Base-by-base conservation (phyloP, 2,797 vertebrate genomes). In the Sebastes baramenuke region DNA sequence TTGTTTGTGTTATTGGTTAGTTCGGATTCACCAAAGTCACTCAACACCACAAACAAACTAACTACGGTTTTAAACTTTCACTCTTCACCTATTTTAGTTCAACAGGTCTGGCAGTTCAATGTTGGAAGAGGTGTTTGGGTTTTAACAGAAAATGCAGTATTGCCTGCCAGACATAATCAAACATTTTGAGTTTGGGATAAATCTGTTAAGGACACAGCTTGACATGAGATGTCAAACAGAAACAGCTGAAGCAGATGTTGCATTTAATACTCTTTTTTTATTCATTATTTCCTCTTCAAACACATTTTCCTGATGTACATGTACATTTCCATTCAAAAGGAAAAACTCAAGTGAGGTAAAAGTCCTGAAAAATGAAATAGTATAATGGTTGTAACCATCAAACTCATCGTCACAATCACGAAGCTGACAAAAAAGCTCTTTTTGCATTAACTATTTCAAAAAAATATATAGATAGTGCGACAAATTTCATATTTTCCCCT, bases 291-390 rank as follows among this genome's bases (percentile, higher is more conserved):
- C 84, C 86, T 94, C 91, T 94, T 95, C 91, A 95, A 92, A 95
- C 92, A 95, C 91, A 95, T 94, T 95, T 93, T 95, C 93, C 93
- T 93, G 93, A 95, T 94, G 92, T 90, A 94, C 85, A 88, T 54
- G 66, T 82, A 91, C 85, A 93, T 93, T 93, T 94, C 89, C 92
- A 90, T 91, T 87, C 90, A 91, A 90, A 93, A 77, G 89, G 92
- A 88, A 94, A 95, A 95, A 94, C 89, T 94, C 82, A 89, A 94
- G 91, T 95, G 94, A 96, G 95, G 95, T 95, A 95, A 96, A 96
- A 96, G 95, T 95, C 93, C 94, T 92, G 92, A 94, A 93, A 96
- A 95, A 95, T 92, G 87, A 95, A 96, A 95, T 83, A 87, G 90
- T 79, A 93, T 86, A 85, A 85, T 90, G 75, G 86, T 81, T 79